Evolutionary conservation across 2,113 vertebrate genomes (phyloP), one percentile per base, ranked within the genome.

Genomic region (Apistogramma diplotaenia): DNA sequence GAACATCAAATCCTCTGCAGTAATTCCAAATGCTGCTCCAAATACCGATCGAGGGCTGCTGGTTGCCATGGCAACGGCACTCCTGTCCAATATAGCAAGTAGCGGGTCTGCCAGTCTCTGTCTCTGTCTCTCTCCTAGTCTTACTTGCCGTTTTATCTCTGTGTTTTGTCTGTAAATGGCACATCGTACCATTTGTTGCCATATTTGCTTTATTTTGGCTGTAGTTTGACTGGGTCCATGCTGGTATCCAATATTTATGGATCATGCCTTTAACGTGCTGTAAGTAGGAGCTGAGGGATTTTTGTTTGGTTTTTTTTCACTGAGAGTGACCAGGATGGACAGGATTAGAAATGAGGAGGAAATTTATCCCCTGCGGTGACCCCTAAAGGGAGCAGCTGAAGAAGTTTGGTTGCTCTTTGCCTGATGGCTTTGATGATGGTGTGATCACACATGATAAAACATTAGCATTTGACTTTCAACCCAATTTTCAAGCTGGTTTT

Each of bases 31-130:
- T 84, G 56, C 93, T 95, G 94, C 94, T 96, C 93, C 94, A 95
- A 95, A 96, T 95, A 95, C 94, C 94, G 88, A 94, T 91, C 74
- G 78, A 89, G 89, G 82, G 92, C 90, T 89, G 89, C 93, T 79
- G 92, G 95, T 96, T 95, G 89, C 95, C 91, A 90, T 92, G 93
- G 94, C 87, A 96, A 96, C 94, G 89, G 87, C 92, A 94, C 93
- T 95, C 93, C 93, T 94, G 91, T 93, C 93, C 89, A 92, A 95
- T 94, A 91, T 86, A 92, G 93, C 58, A 31, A 92, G 93, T 89
- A 83, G 92, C 78, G 83, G 90, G 81, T 87, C 85, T 87, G 86
- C 87, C 89, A 83, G 82, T 89, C 90, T 90, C 78, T 33, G 25
- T n/a, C 15, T 49, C 1, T 67, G 60, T 81, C 80, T 35, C 21